A percentile compares a stretch with the other conserved stretches of the same genome.
Evolutionary conservation across 2,888 invertebrate species (phyloP).

Genomic region (Hemaris fuciformis): DNA sequence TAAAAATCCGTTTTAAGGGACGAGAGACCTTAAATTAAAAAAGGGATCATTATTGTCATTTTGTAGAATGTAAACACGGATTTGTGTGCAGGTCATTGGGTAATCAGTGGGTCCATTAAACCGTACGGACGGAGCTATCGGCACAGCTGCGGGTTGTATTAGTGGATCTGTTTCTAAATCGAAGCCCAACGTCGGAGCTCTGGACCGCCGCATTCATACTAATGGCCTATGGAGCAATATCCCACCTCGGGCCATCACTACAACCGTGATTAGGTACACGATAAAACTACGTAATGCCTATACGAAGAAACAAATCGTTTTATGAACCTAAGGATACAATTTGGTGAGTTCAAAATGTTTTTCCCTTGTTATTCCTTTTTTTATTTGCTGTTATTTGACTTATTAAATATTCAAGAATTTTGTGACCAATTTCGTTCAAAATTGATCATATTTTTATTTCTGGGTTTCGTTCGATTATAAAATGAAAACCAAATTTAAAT

Average conservation of each 20-base stretch:
- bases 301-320: not conserved
- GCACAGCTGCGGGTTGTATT: slow-evolving; percentile 29
- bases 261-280: not conserved
- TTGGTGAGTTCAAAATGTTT: not conserved
- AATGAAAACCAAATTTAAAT: no score
- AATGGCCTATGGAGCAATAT: slow-evolving; percentile 22
- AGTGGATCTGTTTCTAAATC: slow-evolving; percentile 38
- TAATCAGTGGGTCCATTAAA: slow-evolving; percentile 8
- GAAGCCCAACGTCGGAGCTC: slow-evolving; percentile 19
- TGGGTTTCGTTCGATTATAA: no score
- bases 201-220: slow-evolving; percentile 29
- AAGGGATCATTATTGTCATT: not conserved
- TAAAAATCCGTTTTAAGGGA: no score
- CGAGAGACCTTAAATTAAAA: no score
- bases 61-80: not conserved
- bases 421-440: no score
- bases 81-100: not conserved
- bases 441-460: no score
- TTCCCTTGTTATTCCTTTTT: not conserved
- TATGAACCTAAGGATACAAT: not conserved
- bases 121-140: not conserved
- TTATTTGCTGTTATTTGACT: not conserved
- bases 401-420: no score
- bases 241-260: not conserved
- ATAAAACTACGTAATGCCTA: not conserved